phyloP scores from a whole-genome alignment of 2,888 invertebrate species.

The Cephonodes hylas region DNA sequence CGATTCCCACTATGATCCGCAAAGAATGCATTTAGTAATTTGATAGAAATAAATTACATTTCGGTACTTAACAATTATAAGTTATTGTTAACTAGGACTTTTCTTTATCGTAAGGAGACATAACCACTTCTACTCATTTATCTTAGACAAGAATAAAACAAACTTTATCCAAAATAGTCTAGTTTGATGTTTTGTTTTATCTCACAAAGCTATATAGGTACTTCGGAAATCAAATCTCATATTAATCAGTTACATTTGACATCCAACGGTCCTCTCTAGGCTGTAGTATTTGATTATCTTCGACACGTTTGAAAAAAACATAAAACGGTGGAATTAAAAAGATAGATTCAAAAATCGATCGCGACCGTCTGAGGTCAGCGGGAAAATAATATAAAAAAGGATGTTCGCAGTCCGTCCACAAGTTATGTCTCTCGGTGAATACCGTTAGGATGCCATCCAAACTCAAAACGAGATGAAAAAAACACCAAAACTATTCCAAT shows the following conservation, averaged over 20 bases:
- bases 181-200: no score
- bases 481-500: constrained; percentile 78
- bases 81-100: neutral
- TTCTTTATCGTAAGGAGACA: no score
- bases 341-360: constrained; percentile 57
- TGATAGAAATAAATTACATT: neutral
- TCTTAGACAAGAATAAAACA: no score
- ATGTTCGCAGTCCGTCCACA: constrained; percentile 62
- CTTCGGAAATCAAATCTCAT: neutral
- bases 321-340: constrained; percentile 32
- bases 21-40: neutral
- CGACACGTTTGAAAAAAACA: constrained; percentile 24
- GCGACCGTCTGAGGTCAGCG: constrained; percentile 64
- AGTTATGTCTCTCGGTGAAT: constrained; percentile 73
- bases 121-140: no score
- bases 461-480: constrained; percentile 60
- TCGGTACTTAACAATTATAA: neutral
- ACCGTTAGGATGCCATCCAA: constrained; percentile 78
- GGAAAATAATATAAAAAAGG: constrained; percentile 70
- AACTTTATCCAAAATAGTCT: no score
- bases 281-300: neutral
- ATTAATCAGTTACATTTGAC: neutral
- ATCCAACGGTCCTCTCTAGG: no score
- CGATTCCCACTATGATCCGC: neutral
- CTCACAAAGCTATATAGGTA: no score